Evolutionary conservation across 2,888 invertebrate genomes (phyloP).

Genomic region (Bruchidius siliquastri): DNA sequence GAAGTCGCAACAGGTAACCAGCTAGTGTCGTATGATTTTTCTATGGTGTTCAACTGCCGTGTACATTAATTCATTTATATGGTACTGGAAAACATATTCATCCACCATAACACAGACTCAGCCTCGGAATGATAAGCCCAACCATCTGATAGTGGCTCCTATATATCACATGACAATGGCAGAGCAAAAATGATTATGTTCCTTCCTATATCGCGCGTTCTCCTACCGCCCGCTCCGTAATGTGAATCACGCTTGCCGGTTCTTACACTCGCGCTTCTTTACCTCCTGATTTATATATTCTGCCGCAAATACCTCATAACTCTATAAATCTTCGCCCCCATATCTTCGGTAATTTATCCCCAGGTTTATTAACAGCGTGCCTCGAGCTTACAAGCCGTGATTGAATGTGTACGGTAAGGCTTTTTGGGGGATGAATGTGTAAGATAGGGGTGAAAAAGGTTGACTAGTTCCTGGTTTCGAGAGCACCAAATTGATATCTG

Average conservation of each 20-base stretch:
- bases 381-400: neutral
- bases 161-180: neutral
- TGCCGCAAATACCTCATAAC: constrained; percentile 40
- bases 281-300: constrained; percentile 38
- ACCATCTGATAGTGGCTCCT: neutral
- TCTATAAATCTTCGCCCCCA: constrained; percentile 29
- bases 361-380: neutral
- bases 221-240: neutral
- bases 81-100: neutral
- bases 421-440: neutral
- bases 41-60: too few species aligned
- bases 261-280: neutral
- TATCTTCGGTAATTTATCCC: neutral
- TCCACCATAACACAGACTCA: neutral
- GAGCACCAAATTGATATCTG: neutral
- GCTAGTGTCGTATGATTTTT: too few species aligned
- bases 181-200: neutral
- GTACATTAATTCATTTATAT: too few species aligned
- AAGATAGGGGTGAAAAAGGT: neutral
- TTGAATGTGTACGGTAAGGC: neutral
- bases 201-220: neutral
- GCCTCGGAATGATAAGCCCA: neutral
- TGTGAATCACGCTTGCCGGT: neutral
- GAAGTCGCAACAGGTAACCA: too few species aligned
- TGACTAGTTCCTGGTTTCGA: neutral